Base-by-base conservation (phyloP, 2,888 invertebrate genomes). In the Apotomis betuletana region DNA sequence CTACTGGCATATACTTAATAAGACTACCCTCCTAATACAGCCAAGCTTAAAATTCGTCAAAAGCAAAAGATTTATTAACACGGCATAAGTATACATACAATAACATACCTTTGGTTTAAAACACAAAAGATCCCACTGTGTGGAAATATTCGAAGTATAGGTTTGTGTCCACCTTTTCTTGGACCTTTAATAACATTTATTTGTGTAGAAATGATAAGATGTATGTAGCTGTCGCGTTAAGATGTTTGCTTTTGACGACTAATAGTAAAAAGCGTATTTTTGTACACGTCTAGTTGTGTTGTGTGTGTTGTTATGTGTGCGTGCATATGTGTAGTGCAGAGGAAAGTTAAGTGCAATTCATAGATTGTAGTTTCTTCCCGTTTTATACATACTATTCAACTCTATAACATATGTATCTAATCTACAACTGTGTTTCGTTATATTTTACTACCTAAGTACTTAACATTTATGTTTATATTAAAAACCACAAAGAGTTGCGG, bases 241-340 rank as follows among this genome's bases (percentile, higher is more conserved):
- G 38, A 5, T 9, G 15, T 64, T 63, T 44, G 41, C 63, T 63
- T 15, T 51, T 13, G 41, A 44, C 15, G 38, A 63, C 27, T 10
- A 36, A 15, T 13, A 54, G 64, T 46, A 63, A 58, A 62, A 41
- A 27, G 68, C 68, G 27, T 46, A 62, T 67, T 51, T 49, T 38
- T 58, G 46, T 59, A 65, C 13, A 36, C 38, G 49, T 46, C 57
- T 51, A 62, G n/a, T 73, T 71, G 63, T 68, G 52, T 74, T 62
- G 68, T 70, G 64, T 74, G 68, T 67, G 73, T 74, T 72, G 74
- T 67, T 77, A 73, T 76, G 75, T 77, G 76, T 75, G 79, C 75
- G 74, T 76, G 69, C 68, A 75, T 78, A 75, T 73, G 57, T 61
- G 60, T 75, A 75, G 75, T 79, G 81, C 76, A 74, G 55, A 71